Conservation (phyloP, 2,113 vertebrate genomes). For the Symphodus melops region DNA sequence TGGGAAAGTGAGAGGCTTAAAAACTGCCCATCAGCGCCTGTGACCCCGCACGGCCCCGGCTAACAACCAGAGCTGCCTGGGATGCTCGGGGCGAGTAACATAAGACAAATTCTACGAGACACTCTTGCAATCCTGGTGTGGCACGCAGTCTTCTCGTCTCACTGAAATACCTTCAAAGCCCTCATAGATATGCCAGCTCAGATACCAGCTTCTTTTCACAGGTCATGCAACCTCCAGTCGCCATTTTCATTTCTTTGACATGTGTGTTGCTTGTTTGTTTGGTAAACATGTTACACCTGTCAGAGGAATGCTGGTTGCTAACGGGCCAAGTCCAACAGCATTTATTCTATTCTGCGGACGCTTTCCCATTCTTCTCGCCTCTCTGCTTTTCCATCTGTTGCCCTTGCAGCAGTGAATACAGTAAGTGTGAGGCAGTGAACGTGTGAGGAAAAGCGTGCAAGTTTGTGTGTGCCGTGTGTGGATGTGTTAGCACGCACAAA, state of each 20-base stretch:
- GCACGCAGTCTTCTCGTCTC: constrained; percentile 73
- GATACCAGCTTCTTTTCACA: constrained; percentile 80
- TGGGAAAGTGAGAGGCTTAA: constrained; percentile 73
- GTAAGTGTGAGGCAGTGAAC: constrained; percentile 75
- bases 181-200: constrained; percentile 58
- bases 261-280: constrained; percentile 85
- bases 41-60: constrained; percentile 76
- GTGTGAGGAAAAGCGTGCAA: constrained; percentile 61
- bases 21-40: constrained; percentile 73
- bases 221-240: constrained; percentile 78
- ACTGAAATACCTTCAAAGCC: constrained; percentile 69
- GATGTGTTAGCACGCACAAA: constrained; percentile 22
- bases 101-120: constrained; percentile 79
- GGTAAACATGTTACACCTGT: constrained; percentile 95
- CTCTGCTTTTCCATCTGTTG: constrained; percentile 86
- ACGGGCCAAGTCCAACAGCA: constrained; percentile 84
- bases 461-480: constrained; percentile 51
- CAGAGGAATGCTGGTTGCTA: constrained; percentile 85
- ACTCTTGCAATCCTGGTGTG: constrained; percentile 73
- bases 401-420: constrained; percentile 83
- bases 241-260: constrained; percentile 73
- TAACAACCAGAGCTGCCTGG: constrained; percentile 72
- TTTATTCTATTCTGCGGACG: constrained; percentile 84
- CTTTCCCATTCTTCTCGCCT: constrained; percentile 74
- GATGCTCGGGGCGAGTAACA: constrained; percentile 81